Percentiles rank a stretch among this genome's conserved stretches.
Conservation (phyloP, 2,888 invertebrate genomes). For the Plagodis dolabraria region DNA sequence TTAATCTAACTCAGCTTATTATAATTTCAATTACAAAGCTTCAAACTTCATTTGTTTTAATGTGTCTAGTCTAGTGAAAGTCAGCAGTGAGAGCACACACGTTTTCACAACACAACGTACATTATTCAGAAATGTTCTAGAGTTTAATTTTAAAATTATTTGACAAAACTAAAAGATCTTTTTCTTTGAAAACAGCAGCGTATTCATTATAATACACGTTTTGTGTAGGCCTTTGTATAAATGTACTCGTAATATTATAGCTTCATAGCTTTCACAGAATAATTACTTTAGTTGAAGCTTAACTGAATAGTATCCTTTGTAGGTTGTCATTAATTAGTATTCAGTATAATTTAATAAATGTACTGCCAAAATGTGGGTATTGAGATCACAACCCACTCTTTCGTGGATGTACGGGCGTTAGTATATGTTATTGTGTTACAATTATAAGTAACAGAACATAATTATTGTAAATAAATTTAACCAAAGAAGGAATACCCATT, state of each 20-base stretch:
- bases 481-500: no score
- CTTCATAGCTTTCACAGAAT: slow-evolving; percentile 25
- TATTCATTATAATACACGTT: slow-evolving; percentile 23
- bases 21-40: slow-evolving; percentile 30
- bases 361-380: no score
- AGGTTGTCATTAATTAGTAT: background rate
- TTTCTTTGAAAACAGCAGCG: slow-evolving; percentile 26
- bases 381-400: no score
- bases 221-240: slow-evolving; percentile 26
- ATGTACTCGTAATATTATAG: slow-evolving; percentile 16
- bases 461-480: no score
- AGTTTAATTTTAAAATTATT: slow-evolving; percentile 11
- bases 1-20: slow-evolving; percentile 22
- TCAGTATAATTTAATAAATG: no score
- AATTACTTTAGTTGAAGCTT: slow-evolving; percentile 19
- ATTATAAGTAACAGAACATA: no score
- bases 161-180: slow-evolving; percentile 18
- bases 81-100: slow-evolving; percentile 17
- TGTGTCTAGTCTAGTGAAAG: slow-evolving; percentile 27
- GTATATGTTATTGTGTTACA: no score
- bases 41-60: slow-evolving; percentile 30
- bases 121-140: background rate
- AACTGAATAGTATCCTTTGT: slow-evolving; percentile 15
- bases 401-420: no score
- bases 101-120: slow-evolving; percentile 12